Evolutionary conservation across 2,113 vertebrate species (phyloP).

Genomic region (Pteronura brasiliensis): DNA sequence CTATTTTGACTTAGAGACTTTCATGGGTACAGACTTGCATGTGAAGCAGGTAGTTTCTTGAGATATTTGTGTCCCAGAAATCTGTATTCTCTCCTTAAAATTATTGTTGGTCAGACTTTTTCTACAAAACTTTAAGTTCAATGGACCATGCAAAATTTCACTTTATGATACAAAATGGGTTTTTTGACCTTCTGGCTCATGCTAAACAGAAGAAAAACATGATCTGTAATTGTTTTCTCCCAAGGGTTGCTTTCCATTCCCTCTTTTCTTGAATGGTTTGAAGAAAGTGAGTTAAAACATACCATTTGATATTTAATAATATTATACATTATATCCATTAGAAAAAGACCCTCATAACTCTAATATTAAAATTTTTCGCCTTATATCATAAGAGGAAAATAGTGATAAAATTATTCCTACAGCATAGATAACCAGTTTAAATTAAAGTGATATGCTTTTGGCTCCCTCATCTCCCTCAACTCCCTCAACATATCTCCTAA

Average conservation of each 20-base stretch:
- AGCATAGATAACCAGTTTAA: background rate
- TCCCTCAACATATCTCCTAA: no score
- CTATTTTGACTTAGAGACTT: background rate
- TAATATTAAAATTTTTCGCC: background rate
- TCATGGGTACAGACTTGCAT: background rate
- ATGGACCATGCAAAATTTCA: background rate
- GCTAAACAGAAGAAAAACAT: background rate
- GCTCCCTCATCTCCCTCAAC: background rate
- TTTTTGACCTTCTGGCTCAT: background rate
- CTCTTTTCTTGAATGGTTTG: background rate
- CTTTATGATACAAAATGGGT: background rate
- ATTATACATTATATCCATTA: background rate
- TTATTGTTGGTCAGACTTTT: background rate
- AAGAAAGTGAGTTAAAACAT: constrained; percentile 6
- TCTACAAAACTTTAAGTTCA: background rate
- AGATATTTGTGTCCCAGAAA: background rate
- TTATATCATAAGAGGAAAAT: background rate
- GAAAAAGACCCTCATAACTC: background rate
- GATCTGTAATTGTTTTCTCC: background rate
- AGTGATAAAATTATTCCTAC: background rate
- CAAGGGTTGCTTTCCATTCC: background rate
- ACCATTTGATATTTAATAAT: background rate
- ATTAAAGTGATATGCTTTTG: background rate
- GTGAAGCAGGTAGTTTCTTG: background rate
- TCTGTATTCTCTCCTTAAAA: background rate